Evolutionary conservation across 2,113 vertebrate species (phyloP).

Genomic region (Sinocyclocheilus anophthalmus): DNA sequence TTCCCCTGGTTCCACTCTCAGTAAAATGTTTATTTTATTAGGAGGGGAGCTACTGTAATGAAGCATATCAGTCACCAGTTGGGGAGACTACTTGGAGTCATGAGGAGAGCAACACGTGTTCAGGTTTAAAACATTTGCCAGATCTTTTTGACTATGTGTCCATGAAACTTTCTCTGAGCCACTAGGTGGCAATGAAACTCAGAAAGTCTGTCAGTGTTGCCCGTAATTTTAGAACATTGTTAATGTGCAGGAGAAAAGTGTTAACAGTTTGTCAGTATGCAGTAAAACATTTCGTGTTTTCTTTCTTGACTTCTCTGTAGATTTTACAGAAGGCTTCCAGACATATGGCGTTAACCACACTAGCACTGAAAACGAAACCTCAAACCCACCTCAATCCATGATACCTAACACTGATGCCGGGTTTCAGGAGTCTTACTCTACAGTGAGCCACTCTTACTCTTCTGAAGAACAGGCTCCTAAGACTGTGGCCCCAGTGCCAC

Average conservation of each 20-base stretch:
- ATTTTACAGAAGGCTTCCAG: not conserved
- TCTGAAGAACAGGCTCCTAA: constrained; percentile 26
- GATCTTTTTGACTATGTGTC: not conserved
- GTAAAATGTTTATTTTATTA: constrained; percentile 54
- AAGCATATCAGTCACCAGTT: constrained; percentile 44
- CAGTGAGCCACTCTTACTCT: constrained; percentile 11
- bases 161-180: not conserved
- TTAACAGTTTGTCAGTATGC: not conserved
- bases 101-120: constrained; percentile 42
- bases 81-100: constrained; percentile 24
- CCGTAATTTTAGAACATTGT: not conserved
- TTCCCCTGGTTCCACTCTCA: not conserved
- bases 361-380: not conserved
- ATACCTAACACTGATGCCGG: not conserved
- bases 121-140: constrained; percentile 55
- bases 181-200: not conserved
- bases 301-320: not conserved
- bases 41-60: constrained; percentile 55
- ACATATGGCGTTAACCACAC: not conserved
- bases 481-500: constrained; percentile 49
- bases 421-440: not conserved
- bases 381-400: not conserved
- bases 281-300: constrained; percentile 27
- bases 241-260: not conserved
- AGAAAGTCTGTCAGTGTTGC: not conserved